Evolutionary conservation across 2,888 invertebrate species (phyloP).

Genomic region (Ectropis crepuscularia): DNA sequence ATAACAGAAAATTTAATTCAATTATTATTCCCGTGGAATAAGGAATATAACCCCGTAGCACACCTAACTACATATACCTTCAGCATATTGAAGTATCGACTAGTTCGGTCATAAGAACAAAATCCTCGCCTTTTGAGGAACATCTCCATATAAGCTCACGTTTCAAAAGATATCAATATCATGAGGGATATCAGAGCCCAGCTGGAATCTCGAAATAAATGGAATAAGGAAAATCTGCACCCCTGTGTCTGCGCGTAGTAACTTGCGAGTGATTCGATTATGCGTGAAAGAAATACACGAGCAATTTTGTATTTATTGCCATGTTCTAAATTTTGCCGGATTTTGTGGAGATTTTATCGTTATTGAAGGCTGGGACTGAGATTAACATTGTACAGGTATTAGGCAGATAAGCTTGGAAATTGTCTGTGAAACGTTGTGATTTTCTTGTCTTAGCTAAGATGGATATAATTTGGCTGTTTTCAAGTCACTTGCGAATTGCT

Average conservation of each 20-base stretch:
- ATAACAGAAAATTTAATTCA: too few relatives aligned
- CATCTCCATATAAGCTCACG: slow-evolving; percentile 15
- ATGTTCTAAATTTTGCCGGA: slow-evolving; percentile 24
- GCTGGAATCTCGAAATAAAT: slow-evolving; percentile 32
- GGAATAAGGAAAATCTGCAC: slow-evolving; percentile 32
- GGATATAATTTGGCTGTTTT: too few relatives aligned
- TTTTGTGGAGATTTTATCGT: slow-evolving; percentile 20
- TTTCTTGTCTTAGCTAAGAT: not conserved
- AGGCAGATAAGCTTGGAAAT: slow-evolving; percentile 6
- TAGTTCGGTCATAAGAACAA: slow-evolving; percentile 10
- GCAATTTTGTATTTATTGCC: slow-evolving; percentile 32
- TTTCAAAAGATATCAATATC: slow-evolving; percentile 30
- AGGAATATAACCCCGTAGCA: too few relatives aligned
- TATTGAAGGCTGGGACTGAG: slow-evolving; percentile 10
- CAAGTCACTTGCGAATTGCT: too few relatives aligned
- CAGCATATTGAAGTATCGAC: slow-evolving; percentile 4
- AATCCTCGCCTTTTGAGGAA: slow-evolving; percentile 11
- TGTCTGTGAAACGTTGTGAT: not conserved
- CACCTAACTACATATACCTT: too few relatives aligned
- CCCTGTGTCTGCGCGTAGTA: slow-evolving; percentile 34
- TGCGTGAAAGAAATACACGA: slow-evolving; percentile 34
- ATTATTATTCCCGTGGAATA: too few relatives aligned
- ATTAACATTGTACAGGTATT: slow-evolving; percentile 18
- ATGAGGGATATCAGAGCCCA: slow-evolving; percentile 21
- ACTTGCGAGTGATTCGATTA: slow-evolving; percentile 36